phyloP scores from a whole-genome alignment of 2,113 vertebrate species.

The Nymphicus hollandicus region DNA sequence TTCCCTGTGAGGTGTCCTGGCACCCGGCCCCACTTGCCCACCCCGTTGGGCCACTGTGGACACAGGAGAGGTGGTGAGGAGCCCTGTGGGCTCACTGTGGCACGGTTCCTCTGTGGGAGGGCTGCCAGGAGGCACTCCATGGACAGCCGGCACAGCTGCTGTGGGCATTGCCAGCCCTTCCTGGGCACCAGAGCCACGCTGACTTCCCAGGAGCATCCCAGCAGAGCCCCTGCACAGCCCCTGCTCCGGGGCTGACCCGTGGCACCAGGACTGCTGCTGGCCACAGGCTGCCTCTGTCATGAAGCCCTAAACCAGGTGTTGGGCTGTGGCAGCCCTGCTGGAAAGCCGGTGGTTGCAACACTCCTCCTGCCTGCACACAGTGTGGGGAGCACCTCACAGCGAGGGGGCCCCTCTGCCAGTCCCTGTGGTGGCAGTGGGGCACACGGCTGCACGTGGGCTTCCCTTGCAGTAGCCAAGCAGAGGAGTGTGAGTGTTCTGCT shows the following conservation, averaged over 20 bases:
- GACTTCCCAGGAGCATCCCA: neutral
- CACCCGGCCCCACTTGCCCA: neutral
- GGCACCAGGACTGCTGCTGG: neutral
- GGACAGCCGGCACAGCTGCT: accelerated
- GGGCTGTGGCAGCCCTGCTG: neutral
- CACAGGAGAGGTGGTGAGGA: neutral
- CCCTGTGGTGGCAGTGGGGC: neutral
- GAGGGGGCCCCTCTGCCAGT: accelerated
- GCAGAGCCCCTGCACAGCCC: neutral
- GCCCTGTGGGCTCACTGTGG: neutral
- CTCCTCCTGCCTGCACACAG: neutral
- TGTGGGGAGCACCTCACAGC: neutral
- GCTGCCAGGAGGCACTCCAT: neutral
- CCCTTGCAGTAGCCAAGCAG: neutral
- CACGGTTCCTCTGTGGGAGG: accelerated
- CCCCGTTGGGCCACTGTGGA: accelerated
- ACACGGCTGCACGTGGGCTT: accelerated
- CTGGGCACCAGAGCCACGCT: neutral
- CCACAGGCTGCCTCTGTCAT: accelerated
- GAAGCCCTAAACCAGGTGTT: neutral
- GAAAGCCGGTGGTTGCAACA: neutral
- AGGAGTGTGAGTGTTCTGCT: neutral
- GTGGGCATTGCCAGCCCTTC: neutral
- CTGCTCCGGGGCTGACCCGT: neutral
- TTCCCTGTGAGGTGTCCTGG: neutral